Evolutionary conservation across 2,113 vertebrate genomes (phyloP), one percentile per base, ranked within the genome.

Genomic region (Aix galericulata): DNA sequence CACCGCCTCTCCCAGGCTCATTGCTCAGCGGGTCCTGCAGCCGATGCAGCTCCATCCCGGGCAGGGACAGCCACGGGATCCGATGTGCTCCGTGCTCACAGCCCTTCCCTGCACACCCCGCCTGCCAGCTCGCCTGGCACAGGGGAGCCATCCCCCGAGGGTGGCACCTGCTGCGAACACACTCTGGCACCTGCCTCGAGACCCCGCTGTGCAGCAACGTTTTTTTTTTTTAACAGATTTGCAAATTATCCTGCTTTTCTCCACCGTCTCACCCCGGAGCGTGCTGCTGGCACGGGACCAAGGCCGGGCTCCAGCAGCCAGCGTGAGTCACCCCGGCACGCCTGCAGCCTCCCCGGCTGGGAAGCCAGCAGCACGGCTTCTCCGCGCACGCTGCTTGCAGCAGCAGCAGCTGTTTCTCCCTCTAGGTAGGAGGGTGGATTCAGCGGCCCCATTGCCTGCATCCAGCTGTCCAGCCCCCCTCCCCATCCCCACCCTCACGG

Each of bases 231-330:
- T 40, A 40, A 40, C 36, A 38, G 82, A 86, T 96, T 93, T 84
- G 83, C 84, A 91, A 95, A 95, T 92, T 78, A 93, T 94, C 82
- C 93, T 50, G 74, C 64, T 40, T 94, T 96, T 91, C 86, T 92
- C 90, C 75, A 64, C 1, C 14, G 73, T 91, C 82, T 97, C 86
- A 80, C 92, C 90, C 80, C 1, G 0, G 92, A 96, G 90, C 0
- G 6, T 1, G 7, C 48, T 95, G 66, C 86, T 97, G 96, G 96
- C 92, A 15, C 0, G 7, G 86, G 66, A 88, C 90, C 94, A 96
- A 97, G 90, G 14, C 90, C 89, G 29, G 0, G 80, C 74, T 95
- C 94, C 93, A 68, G 83, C 95, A 96, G 93, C 88, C 76, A 72
- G 85, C 18, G 4, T 93, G 94, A 96, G 58, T 93, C 89, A 86